Evolutionary conservation across 1,140 invertebrate genomes (phyloP).

Genomic region (Metopolophium dirhodum): DNA sequence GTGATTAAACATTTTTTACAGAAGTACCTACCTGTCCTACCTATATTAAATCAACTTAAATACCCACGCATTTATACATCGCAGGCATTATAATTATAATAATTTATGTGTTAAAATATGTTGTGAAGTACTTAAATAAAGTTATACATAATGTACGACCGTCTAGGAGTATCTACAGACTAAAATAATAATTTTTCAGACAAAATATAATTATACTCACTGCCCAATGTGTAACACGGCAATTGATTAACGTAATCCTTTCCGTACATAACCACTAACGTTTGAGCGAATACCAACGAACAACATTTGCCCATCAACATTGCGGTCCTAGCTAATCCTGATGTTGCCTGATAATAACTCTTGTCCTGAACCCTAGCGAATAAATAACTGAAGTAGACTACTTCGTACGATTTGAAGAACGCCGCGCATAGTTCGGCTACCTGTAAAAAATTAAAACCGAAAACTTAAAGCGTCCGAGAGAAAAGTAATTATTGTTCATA

Average conservation of each 20-base stretch:
- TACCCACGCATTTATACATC: not conserved
- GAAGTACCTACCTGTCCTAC: no score
- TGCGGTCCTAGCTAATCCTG: conserved; percentile 64
- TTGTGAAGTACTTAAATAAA: not conserved
- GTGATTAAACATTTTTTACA: not conserved
- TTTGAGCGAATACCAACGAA: not conserved
- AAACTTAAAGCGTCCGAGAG: not conserved
- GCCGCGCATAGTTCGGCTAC: conserved; percentile 72
- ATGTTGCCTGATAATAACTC: conserved; percentile 77
- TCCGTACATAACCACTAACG: not conserved
- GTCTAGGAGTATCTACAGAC: not conserved
- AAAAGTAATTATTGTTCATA: not conserved
- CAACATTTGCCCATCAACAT: conserved; percentile 46
- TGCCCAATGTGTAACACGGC: conserved; percentile 4
- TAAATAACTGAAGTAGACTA: conserved; percentile 92
- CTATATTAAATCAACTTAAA: not conserved
- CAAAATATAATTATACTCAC: conserved; percentile 6
- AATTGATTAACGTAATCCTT: not conserved
- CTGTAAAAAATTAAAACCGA: conserved; percentile 61
- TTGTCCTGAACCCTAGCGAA: conserved; percentile 83
- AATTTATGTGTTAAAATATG: no score
- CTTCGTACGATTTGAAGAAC: conserved; percentile 83
- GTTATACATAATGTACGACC: not conserved
- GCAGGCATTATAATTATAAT: not conserved
- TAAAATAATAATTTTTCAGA: no score